Evolutionary conservation across 2,113 vertebrate genomes (phyloP).

Genomic region (Gymnobelideus leadbeateri): DNA sequence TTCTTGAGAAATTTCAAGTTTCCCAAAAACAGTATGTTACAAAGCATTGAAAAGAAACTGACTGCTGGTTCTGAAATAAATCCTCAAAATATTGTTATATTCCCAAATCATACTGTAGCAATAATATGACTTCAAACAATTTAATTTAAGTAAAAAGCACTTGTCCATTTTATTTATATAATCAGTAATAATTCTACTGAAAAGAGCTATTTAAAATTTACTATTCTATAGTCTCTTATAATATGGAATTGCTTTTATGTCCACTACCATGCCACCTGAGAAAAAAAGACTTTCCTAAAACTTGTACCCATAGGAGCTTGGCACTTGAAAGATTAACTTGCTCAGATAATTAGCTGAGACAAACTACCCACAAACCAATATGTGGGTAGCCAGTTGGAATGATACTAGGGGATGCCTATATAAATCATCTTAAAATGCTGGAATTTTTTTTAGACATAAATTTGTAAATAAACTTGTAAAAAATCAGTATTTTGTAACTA

Average conservation of each 20-base stretch:
- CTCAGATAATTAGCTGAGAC: constrained; percentile 45
- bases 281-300: neutral
- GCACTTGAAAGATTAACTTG: constrained; percentile 57
- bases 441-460: constrained; percentile 47
- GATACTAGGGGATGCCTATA: neutral
- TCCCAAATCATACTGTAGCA: neutral
- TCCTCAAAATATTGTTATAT: neutral
- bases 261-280: neutral
- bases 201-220: neutral
- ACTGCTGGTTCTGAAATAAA: neutral
- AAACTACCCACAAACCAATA: neutral
- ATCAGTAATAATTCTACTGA: neutral
- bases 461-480: constrained; percentile 69
- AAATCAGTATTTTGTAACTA: constrained; percentile 56
- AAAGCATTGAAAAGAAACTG: neutral
- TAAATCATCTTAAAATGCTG: constrained; percentile 31
- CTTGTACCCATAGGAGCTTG: neutral
- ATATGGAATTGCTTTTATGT: neutral
- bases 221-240: neutral
- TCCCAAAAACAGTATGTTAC: neutral
- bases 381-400: constrained; percentile 29
- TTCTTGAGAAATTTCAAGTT: neutral
- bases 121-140: neutral
- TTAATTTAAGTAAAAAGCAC: neutral
- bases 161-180: neutral